Evolutionary conservation across 1,140 invertebrate genomes (phyloP).

Genomic region (Nephila pilipes): DNA sequence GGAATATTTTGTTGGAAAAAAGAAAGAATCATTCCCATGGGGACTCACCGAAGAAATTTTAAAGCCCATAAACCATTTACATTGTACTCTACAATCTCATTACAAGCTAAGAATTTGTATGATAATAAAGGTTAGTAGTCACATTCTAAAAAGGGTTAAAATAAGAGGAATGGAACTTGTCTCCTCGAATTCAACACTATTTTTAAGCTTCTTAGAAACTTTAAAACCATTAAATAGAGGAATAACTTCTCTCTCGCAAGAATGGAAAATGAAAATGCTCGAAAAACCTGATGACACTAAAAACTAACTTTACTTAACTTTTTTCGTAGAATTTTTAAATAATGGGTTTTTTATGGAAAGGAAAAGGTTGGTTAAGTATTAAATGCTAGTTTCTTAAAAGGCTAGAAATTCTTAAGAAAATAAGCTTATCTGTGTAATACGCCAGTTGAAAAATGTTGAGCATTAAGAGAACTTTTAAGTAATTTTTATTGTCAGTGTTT

Average conservation of each 20-base stretch:
- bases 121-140: background rate
- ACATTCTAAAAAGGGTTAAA: constrained; percentile 4
- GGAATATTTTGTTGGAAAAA: too few species aligned
- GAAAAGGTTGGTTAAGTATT: background rate
- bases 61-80: constrained; percentile 31
- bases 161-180: constrained; percentile 4
- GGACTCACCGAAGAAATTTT: background rate
- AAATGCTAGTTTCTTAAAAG: background rate
- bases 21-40: too few species aligned
- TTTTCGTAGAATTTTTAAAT: background rate
- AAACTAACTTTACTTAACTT: constrained; percentile 17
- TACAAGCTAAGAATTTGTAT: constrained; percentile 10
- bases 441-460: background rate
- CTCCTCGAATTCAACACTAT: background rate
- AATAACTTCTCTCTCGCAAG: background rate
- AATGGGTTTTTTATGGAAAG: constrained; percentile 28
- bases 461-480: constrained; percentile 29
- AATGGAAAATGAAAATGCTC: constrained; percentile 16
- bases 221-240: constrained; percentile 23
- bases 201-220: constrained; percentile 1
- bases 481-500: constrained; percentile 39
- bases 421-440: background rate
- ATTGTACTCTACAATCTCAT: constrained; percentile 17
- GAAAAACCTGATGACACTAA: constrained; percentile 42
- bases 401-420: constrained; percentile 27